Percentiles rank a stretch among this genome's conserved stretches.
These are phyloP conservation scores for Pyxicephalus adspersus DNA, from an alignment of 2,113 vertebrate species.

Conservation along the genomic window DNA sequence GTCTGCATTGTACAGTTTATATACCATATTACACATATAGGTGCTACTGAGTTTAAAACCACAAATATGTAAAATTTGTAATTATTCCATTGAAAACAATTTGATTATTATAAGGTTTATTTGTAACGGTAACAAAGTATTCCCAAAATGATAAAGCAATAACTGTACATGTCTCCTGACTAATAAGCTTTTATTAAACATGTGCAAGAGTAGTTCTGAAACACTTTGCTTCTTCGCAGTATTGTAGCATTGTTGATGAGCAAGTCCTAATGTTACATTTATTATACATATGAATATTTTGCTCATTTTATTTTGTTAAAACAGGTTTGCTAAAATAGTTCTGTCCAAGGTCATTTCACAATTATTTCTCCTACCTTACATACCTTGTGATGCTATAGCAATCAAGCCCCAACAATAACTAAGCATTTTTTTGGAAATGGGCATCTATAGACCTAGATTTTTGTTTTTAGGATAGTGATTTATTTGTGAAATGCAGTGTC, in stretches of 20 bases:
- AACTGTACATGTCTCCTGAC: conserved; percentile 80
- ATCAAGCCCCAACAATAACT: background rate
- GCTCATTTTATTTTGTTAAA: conserved; percentile 68
- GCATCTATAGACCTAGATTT: background rate
- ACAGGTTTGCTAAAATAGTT: background rate
- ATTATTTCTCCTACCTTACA: background rate
- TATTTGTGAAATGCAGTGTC: background rate
- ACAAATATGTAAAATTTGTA: too few relatives aligned
- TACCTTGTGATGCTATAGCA: conserved; percentile 1
- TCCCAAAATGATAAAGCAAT: conserved; percentile 71
- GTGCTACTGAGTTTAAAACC: too few relatives aligned
- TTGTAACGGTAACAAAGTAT: too few relatives aligned
- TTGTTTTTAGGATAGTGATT: conserved; percentile 7
- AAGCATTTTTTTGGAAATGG: background rate
- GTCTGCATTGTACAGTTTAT: too few relatives aligned
- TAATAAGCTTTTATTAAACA: conserved; percentile 63
- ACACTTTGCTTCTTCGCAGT: conserved; percentile 75
- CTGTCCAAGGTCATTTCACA: conserved; percentile 8
- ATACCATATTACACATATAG: too few relatives aligned
- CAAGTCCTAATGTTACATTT: conserved; percentile 81
- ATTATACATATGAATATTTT: conserved; percentile 69
- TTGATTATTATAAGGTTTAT: too few relatives aligned
- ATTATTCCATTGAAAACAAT: too few relatives aligned
- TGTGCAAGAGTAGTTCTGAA: conserved; percentile 69
- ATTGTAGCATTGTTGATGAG: conserved; percentile 78